These are phyloP conservation scores for Trichoplusia ni DNA, from an alignment of 1,140 invertebrate species.

Conservation along the genomic window DNA sequence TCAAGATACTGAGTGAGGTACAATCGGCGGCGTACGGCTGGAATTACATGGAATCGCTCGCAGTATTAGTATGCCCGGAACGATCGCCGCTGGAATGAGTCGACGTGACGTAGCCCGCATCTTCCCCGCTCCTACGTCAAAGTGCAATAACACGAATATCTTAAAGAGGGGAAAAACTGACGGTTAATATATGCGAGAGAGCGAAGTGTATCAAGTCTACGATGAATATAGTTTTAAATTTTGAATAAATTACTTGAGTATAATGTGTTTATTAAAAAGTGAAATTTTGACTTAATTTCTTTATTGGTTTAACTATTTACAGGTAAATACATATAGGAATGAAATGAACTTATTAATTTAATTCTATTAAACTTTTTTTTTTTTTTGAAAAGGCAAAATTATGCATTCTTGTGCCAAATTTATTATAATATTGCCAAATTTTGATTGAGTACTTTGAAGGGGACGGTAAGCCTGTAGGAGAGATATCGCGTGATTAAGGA, in stretches of 20 bases:
- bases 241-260: too few species aligned
- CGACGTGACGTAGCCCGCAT: slow-evolving; percentile 64
- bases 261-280: too few species aligned
- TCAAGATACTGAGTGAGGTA: slow-evolving; percentile 71
- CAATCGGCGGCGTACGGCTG: slow-evolving; percentile 63
- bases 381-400: too few species aligned
- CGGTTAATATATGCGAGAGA: background rate
- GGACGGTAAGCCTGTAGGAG: slow-evolving; percentile 47
- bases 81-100: slow-evolving; percentile 74
- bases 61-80: slow-evolving; percentile 75
- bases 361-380: too few species aligned
- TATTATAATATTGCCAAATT: slow-evolving; percentile 21
- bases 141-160: slow-evolving; percentile 65
- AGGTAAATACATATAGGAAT: too few species aligned
- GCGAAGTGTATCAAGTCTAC: too few species aligned
- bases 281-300: too few species aligned
- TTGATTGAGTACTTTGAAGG: slow-evolving; percentile 48
- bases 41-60: slow-evolving; percentile 74
- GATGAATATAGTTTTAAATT: too few species aligned
- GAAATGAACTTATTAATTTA: too few species aligned
- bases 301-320: too few species aligned
- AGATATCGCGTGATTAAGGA: slow-evolving; percentile 56
- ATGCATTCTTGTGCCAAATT: too few species aligned
- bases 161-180: slow-evolving; percentile 39
- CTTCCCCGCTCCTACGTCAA: slow-evolving; percentile 59